Evolutionary conservation across 92 coral and sea anemone genomes (phyloP).

Genomic region (Anthopleura xanthogrammica): DNA sequence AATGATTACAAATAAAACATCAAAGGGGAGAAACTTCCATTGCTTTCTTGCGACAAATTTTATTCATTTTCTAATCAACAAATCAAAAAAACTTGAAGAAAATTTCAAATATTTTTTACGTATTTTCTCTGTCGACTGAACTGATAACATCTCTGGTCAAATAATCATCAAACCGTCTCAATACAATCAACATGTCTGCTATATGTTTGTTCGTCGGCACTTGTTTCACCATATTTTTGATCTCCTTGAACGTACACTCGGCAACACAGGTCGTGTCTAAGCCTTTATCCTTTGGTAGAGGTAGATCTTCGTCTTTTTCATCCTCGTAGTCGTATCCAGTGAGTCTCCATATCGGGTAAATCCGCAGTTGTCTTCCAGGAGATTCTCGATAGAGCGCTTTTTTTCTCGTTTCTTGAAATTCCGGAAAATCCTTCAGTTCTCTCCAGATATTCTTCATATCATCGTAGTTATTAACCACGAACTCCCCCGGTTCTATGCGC

Average conservation of each 20-base stretch:
- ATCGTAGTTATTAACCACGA: slow-evolving; percentile 40
- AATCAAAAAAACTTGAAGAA: too few relatives aligned
- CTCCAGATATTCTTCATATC: slow-evolving; percentile 47
- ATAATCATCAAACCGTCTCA: slow-evolving; percentile 9
- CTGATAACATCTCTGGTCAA: not conserved
- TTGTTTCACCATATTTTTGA: slow-evolving; percentile 27
- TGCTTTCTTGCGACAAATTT: too few relatives aligned
- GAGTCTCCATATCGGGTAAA: slow-evolving; percentile 67
- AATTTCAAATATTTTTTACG: not conserved
- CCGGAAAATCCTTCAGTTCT: slow-evolving; percentile 61
- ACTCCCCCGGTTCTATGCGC: slow-evolving; percentile 62
- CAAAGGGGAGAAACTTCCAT: too few relatives aligned
- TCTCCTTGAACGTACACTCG: slow-evolving; percentile 32
- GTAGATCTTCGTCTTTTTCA: not conserved
- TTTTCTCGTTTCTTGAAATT: slow-evolving; percentile 52
- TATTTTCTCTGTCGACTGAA: not conserved
- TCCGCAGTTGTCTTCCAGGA: not conserved
- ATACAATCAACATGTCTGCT: slow-evolving; percentile 24
- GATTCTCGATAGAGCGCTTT: slow-evolving; percentile 9
- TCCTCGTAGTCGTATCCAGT: slow-evolving; percentile 44
- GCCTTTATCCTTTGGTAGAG: slow-evolving; percentile 16
- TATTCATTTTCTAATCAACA: too few relatives aligned
- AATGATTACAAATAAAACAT: too few relatives aligned
- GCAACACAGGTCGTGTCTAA: slow-evolving; percentile 25
- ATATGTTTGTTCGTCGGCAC: slow-evolving; percentile 24